Evolutionary conservation across 2,888 invertebrate genomes (phyloP), one percentile per base, ranked within the genome.

Genomic region (Mamestra brassicae): DNA sequence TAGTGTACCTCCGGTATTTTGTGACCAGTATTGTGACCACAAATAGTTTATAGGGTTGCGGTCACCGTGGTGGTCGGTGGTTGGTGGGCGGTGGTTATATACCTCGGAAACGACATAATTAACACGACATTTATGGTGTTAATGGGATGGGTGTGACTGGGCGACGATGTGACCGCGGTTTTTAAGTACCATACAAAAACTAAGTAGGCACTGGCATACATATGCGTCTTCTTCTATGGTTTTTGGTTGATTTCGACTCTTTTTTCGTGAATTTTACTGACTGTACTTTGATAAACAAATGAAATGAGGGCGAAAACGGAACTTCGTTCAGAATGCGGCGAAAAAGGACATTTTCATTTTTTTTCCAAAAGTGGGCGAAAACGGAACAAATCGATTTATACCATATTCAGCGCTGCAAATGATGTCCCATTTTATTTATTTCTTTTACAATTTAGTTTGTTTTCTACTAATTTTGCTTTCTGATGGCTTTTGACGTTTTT

Each of bases 11-110:
- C 61, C 66, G 26, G 47, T 66, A 52, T 65, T 72, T 52, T 64
- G 47, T 71, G 42, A 78, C 63, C 74, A 69, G 38, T 79, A 73
- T 65, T 73, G 75, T 67, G 61, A 87, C 86, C 86, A 62, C 85
- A 75, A 76, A 81, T 64, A 78, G 79, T 79, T 78, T 55, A 74
- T 74, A 66, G 57, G 54, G 45, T 11, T 75, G 80, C 47, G 80
- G 85, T 64, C 7, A 62, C 17, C 7, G 71, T 47, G 54, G 71
- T 38, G 72, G 74, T 71, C 26, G 13, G 26, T 26, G 26, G 26
- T 26, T 26, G 26, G n/a, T 45, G 61, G 38, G 11, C 8, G 17
- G 69, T 73, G 80, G 77, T 74, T 79, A 64, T 54, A 67, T 62
- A 71, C 50, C 55, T 76, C 58, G 42, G 26, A 63, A 45, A 62